Evolutionary conservation across 2,797 vertebrate species (phyloP).

Genomic region (Ctenochaetus hawaiiensis): DNA sequence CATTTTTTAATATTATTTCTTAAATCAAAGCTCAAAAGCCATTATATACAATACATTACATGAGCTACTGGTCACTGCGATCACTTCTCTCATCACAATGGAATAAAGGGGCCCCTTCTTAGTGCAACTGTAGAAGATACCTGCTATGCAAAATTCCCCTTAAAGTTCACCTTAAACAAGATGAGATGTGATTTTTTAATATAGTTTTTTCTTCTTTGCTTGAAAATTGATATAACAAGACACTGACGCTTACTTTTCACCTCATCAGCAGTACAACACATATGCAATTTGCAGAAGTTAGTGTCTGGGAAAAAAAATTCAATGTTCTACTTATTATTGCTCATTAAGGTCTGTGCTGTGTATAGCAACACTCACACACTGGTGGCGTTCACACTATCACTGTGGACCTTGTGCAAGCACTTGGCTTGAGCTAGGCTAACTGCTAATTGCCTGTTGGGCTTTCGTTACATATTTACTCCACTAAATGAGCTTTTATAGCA

Average conservation of each 20-base stretch:
- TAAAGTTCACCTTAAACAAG: no score
- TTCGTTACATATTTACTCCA: conserved; percentile 8
- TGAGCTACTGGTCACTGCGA: neutral
- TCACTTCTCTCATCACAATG: neutral
- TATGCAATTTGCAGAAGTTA: no score
- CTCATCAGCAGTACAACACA: no score
- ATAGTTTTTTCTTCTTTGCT: no score
- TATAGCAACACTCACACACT: neutral
- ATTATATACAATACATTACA: neutral
- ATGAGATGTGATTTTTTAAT: no score
- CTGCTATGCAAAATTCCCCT: no score
- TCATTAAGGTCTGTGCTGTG: neutral
- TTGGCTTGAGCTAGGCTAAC: conserved; percentile 1
- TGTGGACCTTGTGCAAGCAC: neutral
- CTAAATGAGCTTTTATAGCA: conserved; percentile 15
- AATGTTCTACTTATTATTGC: neutral
- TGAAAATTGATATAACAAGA: no score
- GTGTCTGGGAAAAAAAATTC: neutral
- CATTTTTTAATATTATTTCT: no score
- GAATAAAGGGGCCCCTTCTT: no score
- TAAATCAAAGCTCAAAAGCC: neutral
- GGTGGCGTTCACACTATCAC: neutral
- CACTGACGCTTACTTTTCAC: no score
- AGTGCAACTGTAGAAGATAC: no score
- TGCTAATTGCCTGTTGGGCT: conserved; percentile 4